Base-by-base conservation (phyloP, 2,113 vertebrate species). In the Mus pahari region DNA sequence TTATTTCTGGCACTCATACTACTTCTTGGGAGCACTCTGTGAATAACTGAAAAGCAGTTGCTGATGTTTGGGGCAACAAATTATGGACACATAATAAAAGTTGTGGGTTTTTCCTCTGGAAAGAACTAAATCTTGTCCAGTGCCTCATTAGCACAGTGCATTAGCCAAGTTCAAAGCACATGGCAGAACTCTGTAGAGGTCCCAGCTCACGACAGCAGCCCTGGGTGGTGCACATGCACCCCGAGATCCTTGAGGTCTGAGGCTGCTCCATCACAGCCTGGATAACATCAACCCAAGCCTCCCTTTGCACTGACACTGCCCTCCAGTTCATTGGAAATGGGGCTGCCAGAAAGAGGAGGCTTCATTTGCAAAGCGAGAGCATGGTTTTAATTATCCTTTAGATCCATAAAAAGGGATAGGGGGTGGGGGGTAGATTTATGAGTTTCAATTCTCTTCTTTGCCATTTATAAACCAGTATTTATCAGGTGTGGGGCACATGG, bases 401-500 rank as follows among this genome's bases (percentile, higher is more conserved):
- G 95, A 90, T 96, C 93, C 86, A 91, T 96, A 97, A 96, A 96
- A 97, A 93, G 73, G 42, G n/a, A n/a, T n/a, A n/a, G 33, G 31
- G 68, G 77, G 68, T 77, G 78, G 91, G 96, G 71, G 95, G 90
- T 95, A 90, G 97, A 98, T 98, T 98, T 98, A 97, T 64, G 95
- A 75, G 92, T 95, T 91, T 89, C 42, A 91, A 91, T 96, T 97
- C 97, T 96, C 96, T 95, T 97, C 95, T 94, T 74, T 96, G 96
- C 96, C 83, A 0, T 96, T 97, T 97, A 91, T 96, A 96, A 96
- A 97, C 84, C 73, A 95, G 96, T 97, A 97, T 97, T 97, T 97
- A 97, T 98, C 97, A 98, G 97, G 97, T 98, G 97, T 96, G 95
- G 89, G 97, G 91, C 97, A 97, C 97, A 98, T 98, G 97, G 97